A percentile compares a stretch with the other conserved stretches of the same genome.
Evolutionary conservation across 2,888 invertebrate genomes (phyloP).

Genomic region (Pilophorus perplexus): DNA sequence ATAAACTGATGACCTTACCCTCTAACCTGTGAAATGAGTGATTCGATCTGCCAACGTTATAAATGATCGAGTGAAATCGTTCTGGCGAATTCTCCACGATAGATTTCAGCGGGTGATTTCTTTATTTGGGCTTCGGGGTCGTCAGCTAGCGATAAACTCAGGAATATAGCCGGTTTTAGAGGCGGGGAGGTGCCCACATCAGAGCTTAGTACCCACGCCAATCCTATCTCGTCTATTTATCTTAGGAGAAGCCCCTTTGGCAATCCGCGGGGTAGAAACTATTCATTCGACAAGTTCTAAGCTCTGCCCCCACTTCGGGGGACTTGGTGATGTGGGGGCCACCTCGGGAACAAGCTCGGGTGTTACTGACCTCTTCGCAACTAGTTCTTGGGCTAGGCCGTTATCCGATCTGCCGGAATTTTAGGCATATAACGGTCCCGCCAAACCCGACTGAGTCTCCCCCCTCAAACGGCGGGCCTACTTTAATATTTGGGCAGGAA

Average conservation of each 20-base stretch:
- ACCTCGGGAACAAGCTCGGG: background rate
- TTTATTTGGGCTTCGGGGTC: no score
- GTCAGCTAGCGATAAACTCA: background rate
- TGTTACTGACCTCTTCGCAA: slow-evolving; percentile 37
- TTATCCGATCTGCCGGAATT: slow-evolving; percentile 39
- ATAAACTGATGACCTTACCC: no score
- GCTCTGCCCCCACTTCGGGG: no score
- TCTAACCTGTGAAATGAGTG: no score
- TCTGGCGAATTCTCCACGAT: background rate
- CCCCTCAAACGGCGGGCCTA: background rate
- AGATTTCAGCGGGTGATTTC: no score
- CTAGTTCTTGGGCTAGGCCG: slow-evolving; percentile 40
- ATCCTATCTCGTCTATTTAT: background rate
- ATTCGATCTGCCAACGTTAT: no score
- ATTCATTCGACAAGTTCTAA: no score
- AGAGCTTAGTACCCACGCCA: background rate
- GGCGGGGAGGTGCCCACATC: no score
- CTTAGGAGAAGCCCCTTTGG: no score
- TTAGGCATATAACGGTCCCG: slow-evolving; percentile 35
- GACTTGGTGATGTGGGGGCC: no score
- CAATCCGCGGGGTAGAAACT: background rate
- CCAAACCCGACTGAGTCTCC: background rate
- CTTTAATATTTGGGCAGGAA: slow-evolving; percentile 27
- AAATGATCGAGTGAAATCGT: slow-evolving; percentile 12
- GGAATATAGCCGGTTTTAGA: background rate